These are phyloP conservation scores for Neodiprion fabricii DNA, from an alignment of 1,140 invertebrate genomes.

Conservation along the genomic window DNA sequence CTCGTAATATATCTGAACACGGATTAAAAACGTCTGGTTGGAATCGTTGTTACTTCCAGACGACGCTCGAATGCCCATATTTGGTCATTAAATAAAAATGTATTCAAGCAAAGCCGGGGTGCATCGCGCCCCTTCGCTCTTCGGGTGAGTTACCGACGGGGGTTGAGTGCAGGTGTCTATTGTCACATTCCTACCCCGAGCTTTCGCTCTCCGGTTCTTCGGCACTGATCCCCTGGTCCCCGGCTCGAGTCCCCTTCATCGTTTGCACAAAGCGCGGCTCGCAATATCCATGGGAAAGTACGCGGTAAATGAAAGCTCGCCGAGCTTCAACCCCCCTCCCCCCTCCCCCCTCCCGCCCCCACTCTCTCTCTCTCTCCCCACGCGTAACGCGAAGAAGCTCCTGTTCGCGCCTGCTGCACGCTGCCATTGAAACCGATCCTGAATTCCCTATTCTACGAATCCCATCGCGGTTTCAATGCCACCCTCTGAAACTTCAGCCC, in stretches of 20 bases:
- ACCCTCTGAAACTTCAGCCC: neutral
- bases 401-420: neutral
- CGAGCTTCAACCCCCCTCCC: neutral
- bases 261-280: neutral
- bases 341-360: too few relatives aligned
- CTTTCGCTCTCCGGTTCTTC: neutral
- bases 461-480: neutral
- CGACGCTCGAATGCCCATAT: neutral
- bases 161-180: neutral
- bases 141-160: neutral
- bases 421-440: neutral
- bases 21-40: too few relatives aligned
- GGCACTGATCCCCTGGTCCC: neutral
- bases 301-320: neutral
- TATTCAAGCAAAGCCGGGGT: neutral
- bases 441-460: neutral
- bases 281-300: neutral
- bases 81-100: conserved; percentile 6
- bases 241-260: neutral
- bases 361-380: neutral
- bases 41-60: too few relatives aligned
- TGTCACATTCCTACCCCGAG: neutral
- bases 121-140: neutral
- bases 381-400: neutral
- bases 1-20: too few relatives aligned